Base-by-base conservation (phyloP, 2,113 vertebrate genomes). In the Enhydra lutris region DNA sequence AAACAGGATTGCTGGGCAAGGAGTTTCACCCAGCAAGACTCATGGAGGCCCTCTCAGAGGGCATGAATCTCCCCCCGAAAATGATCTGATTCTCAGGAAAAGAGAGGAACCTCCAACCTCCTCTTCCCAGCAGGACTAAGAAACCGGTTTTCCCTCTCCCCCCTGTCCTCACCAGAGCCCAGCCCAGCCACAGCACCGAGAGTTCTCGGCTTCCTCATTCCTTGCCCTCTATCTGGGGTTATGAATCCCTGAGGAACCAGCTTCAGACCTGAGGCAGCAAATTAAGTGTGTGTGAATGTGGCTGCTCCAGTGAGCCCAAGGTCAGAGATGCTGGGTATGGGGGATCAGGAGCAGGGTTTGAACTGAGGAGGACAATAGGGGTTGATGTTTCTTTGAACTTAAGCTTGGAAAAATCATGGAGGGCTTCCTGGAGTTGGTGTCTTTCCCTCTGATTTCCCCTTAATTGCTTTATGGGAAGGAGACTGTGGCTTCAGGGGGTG, bases 141-240 rank as follows among this genome's bases (percentile, higher is more conserved):
- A 90, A 94, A 96, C 63, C 17, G 1, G 92, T 89, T 96, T 92
- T 94, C 78, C 59, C 24, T 84, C 52, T n/a, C 31, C 24, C 26
- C 8, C 29, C 39, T 34, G 7, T 24, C 78, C 61, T 84, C 21
- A 14, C 55, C 59, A 8, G 20, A 50, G n/a, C 23, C 55, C 79
- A 80, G 79, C 63, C 61, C 52, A 93, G 34, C 31, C 20, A 20
- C 9, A 2, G 6, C 81, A 23, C 52, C 59, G 78, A 47, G 78
- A 82, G n/a, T 39, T 31, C 50, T 55, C 74, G 1, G 21, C 47
- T 34, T 83, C 79, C 50, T 94, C 82, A 14, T 74, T 80, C 31
- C 67, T 50, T 69, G 50, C 11, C 61, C 47, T 74, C 85, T 74
- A 4, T 63, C 59, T 13, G 21, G 8, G 29, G 24, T 61, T 52